Base-by-base conservation (phyloP, 2,113 vertebrate genomes). In the Bubo blakistoni region DNA sequence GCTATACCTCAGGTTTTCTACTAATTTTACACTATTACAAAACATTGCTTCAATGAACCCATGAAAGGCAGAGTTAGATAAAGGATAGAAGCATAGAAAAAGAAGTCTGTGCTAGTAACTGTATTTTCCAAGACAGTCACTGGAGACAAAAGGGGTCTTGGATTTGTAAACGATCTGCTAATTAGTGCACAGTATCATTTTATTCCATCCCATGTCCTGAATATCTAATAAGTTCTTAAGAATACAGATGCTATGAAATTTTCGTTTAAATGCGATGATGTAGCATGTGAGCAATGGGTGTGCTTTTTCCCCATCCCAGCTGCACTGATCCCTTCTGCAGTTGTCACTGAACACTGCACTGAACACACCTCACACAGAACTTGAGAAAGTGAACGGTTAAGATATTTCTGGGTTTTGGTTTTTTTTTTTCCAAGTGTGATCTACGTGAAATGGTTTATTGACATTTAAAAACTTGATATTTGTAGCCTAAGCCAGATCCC, bases 21-120 rank as follows among this genome's bases (percentile, higher is more conserved):
- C 94, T 97, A 97, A 96, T 97, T 80, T 97, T 91, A 96, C 81
- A 92, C 73, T 94, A 86, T 96, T 97, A 94, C 59, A 91, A 96
- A 97, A 95, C 44, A 94, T 36, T 77, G 61, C 58, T 96, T 95
- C 83, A 94, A 47, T 95, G 88, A 98, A 87, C 65, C 81, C 62
- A 70, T 89, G 80, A 95, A 96, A 96, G 91, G 59, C 80, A 92
- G 97, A 96, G 72, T 65, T 83, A 90, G 59, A 91, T 94, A 95
- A 98, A 93, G 74, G 57, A 67, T 59, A 81, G 76, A 93, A 79
- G 58, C 63, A 77, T 5, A 90, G 58, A 85, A 94, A 96, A 95
- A 57, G 49, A 91, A 59, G 12, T 27, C 70, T 93, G 40, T 66
- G 59, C 76, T 54, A 42, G 79, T 88, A 82, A 90, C 66, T 96